These are phyloP conservation scores for Lepidocyrtinus sp. DNA, from an alignment of 2,888 invertebrate genomes.

Conservation along the genomic window DNA sequence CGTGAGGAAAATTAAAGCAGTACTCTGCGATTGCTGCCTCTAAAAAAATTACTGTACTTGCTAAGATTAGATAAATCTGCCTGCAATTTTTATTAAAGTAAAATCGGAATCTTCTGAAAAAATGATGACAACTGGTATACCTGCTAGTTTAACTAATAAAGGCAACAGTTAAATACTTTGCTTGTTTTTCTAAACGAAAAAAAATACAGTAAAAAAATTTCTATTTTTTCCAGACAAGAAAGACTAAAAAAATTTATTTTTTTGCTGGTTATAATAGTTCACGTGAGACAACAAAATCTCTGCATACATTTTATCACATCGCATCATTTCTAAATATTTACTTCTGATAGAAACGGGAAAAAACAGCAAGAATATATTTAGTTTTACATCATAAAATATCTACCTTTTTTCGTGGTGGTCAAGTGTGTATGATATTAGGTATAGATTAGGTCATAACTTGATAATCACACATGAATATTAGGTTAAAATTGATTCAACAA, in stretches of 20 bases:
- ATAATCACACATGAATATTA: no score
- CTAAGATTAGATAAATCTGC: neutral
- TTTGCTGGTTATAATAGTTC: constrained; percentile 3
- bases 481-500: no score
- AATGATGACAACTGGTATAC: constrained; percentile 55
- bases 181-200: constrained; percentile 37
- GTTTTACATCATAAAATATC: no score
- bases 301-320: no score
- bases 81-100: constrained; percentile 22
- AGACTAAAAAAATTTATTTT: constrained; percentile 33
- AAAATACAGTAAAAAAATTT: constrained; percentile 2
- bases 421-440: no score
- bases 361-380: no score
- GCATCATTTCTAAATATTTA: no score
- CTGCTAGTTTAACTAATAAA: constrained; percentile 46
- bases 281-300: no score
- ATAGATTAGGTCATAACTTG: no score
- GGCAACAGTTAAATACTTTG: constrained; percentile 10
- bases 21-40: constrained; percentile 50
- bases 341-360: no score
- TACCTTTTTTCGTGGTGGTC: no score
- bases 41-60: neutral
- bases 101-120: constrained; percentile 36
- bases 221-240: constrained; percentile 41
- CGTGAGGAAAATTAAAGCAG: constrained; percentile 20